These are phyloP conservation scores for Drosophila acutilabella DNA, from an alignment of 2,888 invertebrate genomes.

Conservation along the genomic window DNA sequence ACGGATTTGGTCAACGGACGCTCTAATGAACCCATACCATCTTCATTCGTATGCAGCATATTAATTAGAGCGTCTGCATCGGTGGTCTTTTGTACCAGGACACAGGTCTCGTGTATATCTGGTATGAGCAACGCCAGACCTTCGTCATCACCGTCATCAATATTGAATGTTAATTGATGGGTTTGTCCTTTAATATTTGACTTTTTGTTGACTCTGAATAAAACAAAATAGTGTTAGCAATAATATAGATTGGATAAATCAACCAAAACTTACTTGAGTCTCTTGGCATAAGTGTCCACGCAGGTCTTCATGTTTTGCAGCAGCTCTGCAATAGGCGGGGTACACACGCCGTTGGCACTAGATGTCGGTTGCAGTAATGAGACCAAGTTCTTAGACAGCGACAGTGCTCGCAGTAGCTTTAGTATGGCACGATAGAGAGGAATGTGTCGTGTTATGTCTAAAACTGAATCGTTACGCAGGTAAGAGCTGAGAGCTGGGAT, in stretches of 20 bases:
- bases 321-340: slow-evolving; percentile 90
- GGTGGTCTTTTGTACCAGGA: slow-evolving; percentile 83
- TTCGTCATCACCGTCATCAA: slow-evolving; percentile 93
- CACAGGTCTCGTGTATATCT: slow-evolving; percentile 90
- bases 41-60: slow-evolving; percentile 68
- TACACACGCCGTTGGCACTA: slow-evolving; percentile 82
- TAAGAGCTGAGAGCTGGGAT: slow-evolving; percentile 95
- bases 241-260: not conserved
- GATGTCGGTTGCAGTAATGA: slow-evolving; percentile 88
- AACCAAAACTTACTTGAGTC: slow-evolving; percentile 88
- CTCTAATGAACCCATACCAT: slow-evolving; percentile 83
- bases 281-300: slow-evolving; percentile 95
- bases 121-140: slow-evolving; percentile 95
- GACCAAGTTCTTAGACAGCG: slow-evolving; percentile 87
- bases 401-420: slow-evolving; percentile 91
- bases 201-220: slow-evolving; percentile 88
- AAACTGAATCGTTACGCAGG: slow-evolving; percentile 96
- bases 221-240: not conserved
- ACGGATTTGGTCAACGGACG: slow-evolving; percentile 86
- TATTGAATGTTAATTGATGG: slow-evolving; percentile 84
- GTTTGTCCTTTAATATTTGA: slow-evolving; percentile 86
- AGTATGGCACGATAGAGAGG: slow-evolving; percentile 95
- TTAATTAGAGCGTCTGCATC: slow-evolving; percentile 81
- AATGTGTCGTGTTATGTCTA: slow-evolving; percentile 98
- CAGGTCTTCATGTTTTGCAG: slow-evolving; percentile 95